phyloP scores from a whole-genome alignment of 2,888 invertebrate genomes.

The Eilema sororculum region DNA sequence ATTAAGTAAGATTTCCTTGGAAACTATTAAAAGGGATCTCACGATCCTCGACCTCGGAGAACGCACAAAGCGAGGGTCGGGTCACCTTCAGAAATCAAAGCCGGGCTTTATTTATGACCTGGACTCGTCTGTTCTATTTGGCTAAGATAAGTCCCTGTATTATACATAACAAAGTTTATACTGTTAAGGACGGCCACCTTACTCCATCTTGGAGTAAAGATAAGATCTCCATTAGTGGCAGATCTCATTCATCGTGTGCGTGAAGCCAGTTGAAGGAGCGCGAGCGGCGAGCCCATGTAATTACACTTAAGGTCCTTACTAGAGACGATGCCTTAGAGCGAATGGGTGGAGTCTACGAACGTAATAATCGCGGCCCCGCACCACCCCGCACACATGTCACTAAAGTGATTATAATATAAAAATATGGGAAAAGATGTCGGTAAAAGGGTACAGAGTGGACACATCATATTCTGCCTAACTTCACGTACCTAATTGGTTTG shows the following conservation, averaged over 20 bases:
- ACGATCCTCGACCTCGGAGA: conserved; percentile 71
- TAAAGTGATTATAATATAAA: no score
- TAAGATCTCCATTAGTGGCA: conserved; percentile 84
- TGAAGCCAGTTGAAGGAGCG: conserved; percentile 65
- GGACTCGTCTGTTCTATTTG: conserved; percentile 72
- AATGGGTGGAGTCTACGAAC: no score
- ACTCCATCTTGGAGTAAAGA: conserved; percentile 75
- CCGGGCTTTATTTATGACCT: conserved; percentile 82
- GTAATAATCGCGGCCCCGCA: no score
- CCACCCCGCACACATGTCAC: no score
- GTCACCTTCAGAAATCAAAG: conserved; percentile 85
- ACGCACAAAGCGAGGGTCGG: conserved; percentile 74
- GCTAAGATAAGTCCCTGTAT: conserved; percentile 78
- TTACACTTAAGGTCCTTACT: no score
- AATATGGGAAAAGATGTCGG: no score
- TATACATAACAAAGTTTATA: conserved; percentile 80
- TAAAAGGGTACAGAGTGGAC: no score
- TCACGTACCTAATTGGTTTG: no score
- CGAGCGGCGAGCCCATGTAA: conserved; percentile 67
- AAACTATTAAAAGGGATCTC: conserved; percentile 81
- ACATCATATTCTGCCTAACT: no score
- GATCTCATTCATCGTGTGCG: conserved; percentile 81
- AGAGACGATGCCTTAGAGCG: no score
- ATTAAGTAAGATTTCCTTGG: conserved; percentile 77
- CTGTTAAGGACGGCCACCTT: conserved; percentile 77